Percentiles rank a stretch among this genome's conserved stretches.
Conservation (phyloP, 1,140 invertebrate genomes). For the Drosophila navojoa region DNA sequence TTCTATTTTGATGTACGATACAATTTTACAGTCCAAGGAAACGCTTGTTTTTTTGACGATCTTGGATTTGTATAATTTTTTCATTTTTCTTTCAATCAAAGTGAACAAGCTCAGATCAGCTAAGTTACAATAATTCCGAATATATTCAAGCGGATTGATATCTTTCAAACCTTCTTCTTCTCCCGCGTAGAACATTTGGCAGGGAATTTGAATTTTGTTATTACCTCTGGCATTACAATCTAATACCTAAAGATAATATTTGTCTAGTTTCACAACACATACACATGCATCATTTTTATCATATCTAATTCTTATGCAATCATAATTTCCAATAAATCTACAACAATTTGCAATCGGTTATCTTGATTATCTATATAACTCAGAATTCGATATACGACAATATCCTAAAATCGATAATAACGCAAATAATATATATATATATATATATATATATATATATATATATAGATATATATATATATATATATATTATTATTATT, state of each 20-base stretch:
- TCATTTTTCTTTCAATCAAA: background rate
- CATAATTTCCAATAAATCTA: background rate
- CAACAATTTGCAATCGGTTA: slow-evolving; percentile 5
- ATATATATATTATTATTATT: no score
- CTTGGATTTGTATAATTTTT: slow-evolving; percentile 6
- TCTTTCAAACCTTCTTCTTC: background rate
- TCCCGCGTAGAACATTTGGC: background rate
- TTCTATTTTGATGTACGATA: slow-evolving; percentile 5
- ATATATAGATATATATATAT: background rate
- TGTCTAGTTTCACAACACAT: background rate
- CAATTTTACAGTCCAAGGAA: slow-evolving; percentile 15
- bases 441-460: background rate
- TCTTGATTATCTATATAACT: background rate
- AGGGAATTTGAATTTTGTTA: slow-evolving; percentile 9
- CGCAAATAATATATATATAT: background rate
- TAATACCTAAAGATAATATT: background rate
- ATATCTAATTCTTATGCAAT: background rate
- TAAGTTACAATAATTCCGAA: slow-evolving; percentile 2
- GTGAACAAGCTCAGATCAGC: background rate
- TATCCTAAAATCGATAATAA: no score
- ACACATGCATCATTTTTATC: background rate
- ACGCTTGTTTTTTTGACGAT: slow-evolving; percentile 43
- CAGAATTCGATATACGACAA: slow-evolving; percentile 8
- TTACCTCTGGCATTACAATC: background rate
- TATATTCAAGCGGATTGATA: background rate